These are phyloP conservation scores for Halocynthia aurantium DNA, from an alignment of 23 tunicate genomes.

Conservation along the genomic window DNA sequence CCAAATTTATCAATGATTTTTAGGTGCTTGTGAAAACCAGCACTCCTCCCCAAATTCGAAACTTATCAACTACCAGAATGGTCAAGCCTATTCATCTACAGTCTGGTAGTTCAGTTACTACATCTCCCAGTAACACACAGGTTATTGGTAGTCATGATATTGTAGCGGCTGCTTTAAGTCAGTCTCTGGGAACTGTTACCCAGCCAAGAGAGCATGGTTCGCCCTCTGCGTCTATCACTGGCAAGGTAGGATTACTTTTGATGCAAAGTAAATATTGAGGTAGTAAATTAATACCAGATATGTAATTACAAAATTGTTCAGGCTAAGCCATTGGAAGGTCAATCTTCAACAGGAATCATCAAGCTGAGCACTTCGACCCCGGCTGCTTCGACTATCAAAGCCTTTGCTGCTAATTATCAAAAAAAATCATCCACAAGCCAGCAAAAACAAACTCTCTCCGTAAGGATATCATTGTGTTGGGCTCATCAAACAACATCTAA, in stretches of 20 bases:
- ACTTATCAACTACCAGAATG: not conserved
- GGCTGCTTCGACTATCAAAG: slow-evolving; percentile 26
- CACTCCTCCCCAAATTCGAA: slow-evolving; percentile 1
- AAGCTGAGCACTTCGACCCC: slow-evolving; percentile 18
- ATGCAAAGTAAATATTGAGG: not conserved
- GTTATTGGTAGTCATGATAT: not conserved
- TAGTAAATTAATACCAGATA: too few relatives aligned
- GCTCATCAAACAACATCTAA: not conserved
- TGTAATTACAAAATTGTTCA: not conserved
- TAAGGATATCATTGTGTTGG: not conserved
- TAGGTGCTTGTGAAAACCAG: slow-evolving; percentile 21
- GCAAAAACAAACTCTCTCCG: not conserved
- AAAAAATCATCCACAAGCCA: slow-evolving; percentile 13
- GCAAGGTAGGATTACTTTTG: not conserved
- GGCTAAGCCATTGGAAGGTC: not conserved
- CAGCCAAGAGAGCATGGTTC: not conserved
- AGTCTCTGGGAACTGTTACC: slow-evolving; percentile 4
- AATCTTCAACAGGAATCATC: not conserved
- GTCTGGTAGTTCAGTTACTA: not conserved
- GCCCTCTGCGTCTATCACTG: not conserved
- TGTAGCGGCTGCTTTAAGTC: slow-evolving; percentile 24
- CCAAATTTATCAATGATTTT: too few relatives aligned
- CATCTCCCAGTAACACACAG: not conserved
- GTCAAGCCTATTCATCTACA: slow-evolving; percentile 15
- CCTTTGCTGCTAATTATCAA: slow-evolving; percentile 23